Conservation (phyloP, 2,113 vertebrate species). For the Onychostoma macrolepis region DNA sequence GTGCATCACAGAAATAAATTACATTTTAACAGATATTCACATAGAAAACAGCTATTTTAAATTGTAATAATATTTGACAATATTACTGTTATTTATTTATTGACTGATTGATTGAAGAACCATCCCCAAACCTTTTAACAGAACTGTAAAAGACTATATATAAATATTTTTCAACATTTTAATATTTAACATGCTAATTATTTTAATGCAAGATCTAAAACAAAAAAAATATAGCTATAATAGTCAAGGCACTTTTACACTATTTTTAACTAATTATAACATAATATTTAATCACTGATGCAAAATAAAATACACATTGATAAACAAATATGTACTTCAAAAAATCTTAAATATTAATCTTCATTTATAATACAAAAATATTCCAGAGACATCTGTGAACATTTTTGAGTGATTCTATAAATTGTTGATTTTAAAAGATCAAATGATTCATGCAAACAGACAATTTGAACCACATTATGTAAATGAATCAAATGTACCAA, state of each 20-base stretch:
- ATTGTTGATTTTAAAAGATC: not conserved
- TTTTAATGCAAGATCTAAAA: not conserved
- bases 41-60: not conserved
- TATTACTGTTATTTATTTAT: not conserved
- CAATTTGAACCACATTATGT: not conserved
- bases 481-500: not conserved
- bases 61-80: not conserved
- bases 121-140: not conserved
- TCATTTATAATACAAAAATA: too few relatives aligned
- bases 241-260: not conserved
- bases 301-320: not conserved
- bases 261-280: not conserved
- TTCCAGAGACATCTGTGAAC: too few relatives aligned
- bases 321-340: too few relatives aligned
- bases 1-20: not conserved
- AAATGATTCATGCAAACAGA: not conserved
- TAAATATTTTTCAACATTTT: not conserved
- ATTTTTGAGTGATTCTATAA: not conserved
- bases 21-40: not conserved
- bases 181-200: not conserved
- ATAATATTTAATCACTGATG: not conserved
- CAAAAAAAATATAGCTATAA: not conserved
- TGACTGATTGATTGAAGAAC: not conserved
- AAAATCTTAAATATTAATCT: too few relatives aligned
- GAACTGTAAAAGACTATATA: not conserved